Evolutionary conservation across 2,888 invertebrate species (phyloP), one percentile per base, ranked within the genome.

Genomic region (Pegoplata infirma): DNA sequence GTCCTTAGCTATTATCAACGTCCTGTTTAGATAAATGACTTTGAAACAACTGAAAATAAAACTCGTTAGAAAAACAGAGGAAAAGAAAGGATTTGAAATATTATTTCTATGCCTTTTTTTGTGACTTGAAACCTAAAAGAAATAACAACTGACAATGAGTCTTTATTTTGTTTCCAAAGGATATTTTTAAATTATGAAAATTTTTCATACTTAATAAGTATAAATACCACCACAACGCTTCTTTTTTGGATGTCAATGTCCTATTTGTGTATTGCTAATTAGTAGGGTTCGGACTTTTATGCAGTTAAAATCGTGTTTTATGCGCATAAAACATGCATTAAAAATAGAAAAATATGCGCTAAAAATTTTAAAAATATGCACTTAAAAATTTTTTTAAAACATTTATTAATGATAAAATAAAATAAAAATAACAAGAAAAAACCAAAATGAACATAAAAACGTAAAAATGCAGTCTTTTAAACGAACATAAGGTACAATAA

Each of bases 111-210:
- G 58, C 23, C 21, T 16, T 49, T 40, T n/a, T 16, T 25, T 47
- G 32, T 14, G n/a, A 21, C 36, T 17, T 28, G 0, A 46, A 64
- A 5, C 19, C 3, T 36, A n/a, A 40, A 32, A 28, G 44, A 71
- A 3, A 72, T 19, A 64, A 64, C 3, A 53, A 12, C n/a, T n/a
- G n/a, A n/a, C n/a, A n/a, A n/a, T n/a, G n/a, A n/a, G n/a, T n/a
- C n/a, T 32, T 28, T 53, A 19, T 51, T 23, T 7, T 51, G 3
- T 49, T 49, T 17, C 2, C 19, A 19, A 21, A 17, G 25, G 16
- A 32, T 68, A 64, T 14, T 66, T 74, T 71, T 46, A 74, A 66
- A 63, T 66, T 74, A 71, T 67, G 66, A 75, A 66, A 74, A 69
- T 66, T 67, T 16, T 56, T 17, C n/a, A 32, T 17, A 28, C 8